Evolutionary conservation across 2,797 vertebrate genomes (phyloP).

Genomic region (Rhinogobio ventralis): DNA sequence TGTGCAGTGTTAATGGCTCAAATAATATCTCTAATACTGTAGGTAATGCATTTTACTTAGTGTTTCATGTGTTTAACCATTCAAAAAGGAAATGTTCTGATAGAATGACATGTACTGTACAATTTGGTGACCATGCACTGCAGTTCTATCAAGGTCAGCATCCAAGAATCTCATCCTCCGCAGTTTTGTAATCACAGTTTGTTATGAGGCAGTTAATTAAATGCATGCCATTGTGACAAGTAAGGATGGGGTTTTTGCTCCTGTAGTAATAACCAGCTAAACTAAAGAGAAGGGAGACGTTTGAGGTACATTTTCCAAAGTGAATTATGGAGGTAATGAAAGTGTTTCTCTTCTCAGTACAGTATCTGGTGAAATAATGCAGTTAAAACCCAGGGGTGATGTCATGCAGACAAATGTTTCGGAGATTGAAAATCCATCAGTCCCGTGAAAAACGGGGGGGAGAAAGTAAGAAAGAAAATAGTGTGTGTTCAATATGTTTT

Average conservation of each 20-base stretch:
- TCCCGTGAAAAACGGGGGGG: constrained; percentile 42
- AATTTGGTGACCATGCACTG: constrained; percentile 38
- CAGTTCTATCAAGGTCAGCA: constrained; percentile 36
- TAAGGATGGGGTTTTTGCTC: constrained; percentile 60
- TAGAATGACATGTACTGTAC: neutral
- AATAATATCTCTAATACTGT: neutral
- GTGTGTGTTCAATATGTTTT: constrained; percentile 68
- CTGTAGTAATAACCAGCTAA: constrained; percentile 57
- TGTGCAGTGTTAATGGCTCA: neutral
- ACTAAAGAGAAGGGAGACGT: constrained; percentile 65
- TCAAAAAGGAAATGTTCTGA: neutral
- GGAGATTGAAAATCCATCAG: constrained; percentile 71
- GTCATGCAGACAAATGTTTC: constrained; percentile 60
- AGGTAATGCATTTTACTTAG: neutral
- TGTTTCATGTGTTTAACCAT: constrained; percentile 9
- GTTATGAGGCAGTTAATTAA: constrained; percentile 35
- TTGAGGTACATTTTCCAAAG: constrained; percentile 58
- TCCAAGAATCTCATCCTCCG: constrained; percentile 36
- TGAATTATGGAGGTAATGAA: constrained; percentile 63
- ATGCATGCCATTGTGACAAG: constrained; percentile 36
- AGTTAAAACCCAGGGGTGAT: constrained; percentile 63
- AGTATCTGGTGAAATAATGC: constrained; percentile 62
- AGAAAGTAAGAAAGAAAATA: constrained; percentile 41
- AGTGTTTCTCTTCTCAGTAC: constrained; percentile 56
- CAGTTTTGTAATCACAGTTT: constrained; percentile 30